Evolutionary conservation across 2,113 vertebrate genomes (phyloP).

Genomic region (Anhinga rufa): DNA sequence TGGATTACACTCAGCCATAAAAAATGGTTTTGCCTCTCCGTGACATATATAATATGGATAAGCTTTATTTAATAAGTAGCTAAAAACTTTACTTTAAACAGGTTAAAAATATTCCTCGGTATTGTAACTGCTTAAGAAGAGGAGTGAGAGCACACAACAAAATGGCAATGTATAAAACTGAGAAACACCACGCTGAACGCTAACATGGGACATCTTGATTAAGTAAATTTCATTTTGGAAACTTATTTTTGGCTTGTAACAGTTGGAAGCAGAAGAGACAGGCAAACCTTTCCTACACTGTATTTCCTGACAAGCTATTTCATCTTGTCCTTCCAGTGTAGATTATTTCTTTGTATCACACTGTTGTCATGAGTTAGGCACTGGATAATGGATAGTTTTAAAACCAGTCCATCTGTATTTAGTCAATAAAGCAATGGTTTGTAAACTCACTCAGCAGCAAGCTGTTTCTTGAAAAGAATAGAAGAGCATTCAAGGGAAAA

Average conservation of each 20-base stretch:
- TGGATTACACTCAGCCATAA: slow-evolving; percentile 56
- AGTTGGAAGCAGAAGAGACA: background rate
- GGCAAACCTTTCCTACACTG: background rate
- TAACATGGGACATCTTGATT: background rate
- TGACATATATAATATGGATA: background rate
- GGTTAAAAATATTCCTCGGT: background rate
- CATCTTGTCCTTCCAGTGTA: background rate
- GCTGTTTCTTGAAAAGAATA: slow-evolving; percentile 5
- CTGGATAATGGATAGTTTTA: slow-evolving; percentile 25
- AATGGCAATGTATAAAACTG: background rate
- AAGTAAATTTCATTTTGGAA: background rate
- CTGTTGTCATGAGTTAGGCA: slow-evolving; percentile 13
- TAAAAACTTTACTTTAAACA: background rate
- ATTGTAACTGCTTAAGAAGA: background rate
- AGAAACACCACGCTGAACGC: background rate
- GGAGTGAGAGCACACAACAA: background rate
- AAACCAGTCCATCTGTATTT: slow-evolving; percentile 35
- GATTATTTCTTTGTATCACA: background rate
- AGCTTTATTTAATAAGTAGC: slow-evolving; percentile 19
- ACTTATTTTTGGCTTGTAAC: background rate
- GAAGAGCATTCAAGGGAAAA: slow-evolving; percentile 13
- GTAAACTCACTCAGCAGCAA: slow-evolving; percentile 38
- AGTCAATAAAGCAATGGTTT: slow-evolving; percentile 47
- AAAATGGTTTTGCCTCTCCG: background rate
- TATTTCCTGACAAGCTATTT: slow-evolving; percentile 25